phyloP scores from a whole-genome alignment of 2,113 vertebrate species.

The Phasianus colchicus region DNA sequence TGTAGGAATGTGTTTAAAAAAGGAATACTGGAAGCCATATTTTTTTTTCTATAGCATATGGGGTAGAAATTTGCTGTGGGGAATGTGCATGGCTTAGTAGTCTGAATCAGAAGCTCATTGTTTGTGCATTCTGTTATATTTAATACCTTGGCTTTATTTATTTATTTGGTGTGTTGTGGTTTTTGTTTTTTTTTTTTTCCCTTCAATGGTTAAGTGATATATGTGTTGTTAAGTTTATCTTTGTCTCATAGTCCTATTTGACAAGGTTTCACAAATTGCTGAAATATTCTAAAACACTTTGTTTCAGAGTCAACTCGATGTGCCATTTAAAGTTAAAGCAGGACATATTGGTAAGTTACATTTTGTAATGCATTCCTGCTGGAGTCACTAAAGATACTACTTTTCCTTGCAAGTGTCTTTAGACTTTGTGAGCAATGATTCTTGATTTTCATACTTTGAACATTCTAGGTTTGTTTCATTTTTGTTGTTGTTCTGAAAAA shows the following conservation, averaged over 20 bases:
- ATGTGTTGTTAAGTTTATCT: neutral
- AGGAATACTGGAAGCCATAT: neutral
- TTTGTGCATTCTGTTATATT: neutral
- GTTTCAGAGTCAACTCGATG: constrained; percentile 93
- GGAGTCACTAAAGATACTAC: neutral
- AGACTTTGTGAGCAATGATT: neutral
- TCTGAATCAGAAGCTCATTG: neutral
- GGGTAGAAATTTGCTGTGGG: neutral
- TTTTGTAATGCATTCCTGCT: neutral
- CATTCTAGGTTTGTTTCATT: neutral
- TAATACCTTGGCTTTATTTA: neutral
- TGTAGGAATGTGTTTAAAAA: neutral
- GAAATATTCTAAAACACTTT: constrained; percentile 25
- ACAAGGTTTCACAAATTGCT: neutral
- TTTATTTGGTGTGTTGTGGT: too few species aligned
- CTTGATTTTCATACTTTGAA: neutral
- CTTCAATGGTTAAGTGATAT: neutral
- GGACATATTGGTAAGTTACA: constrained; percentile 92
- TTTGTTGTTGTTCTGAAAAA: neutral
- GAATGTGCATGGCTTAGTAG: neutral
- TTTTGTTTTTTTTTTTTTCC: neutral
- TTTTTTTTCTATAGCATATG: neutral
- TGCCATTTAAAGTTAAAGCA: constrained; percentile 96
- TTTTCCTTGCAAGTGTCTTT: neutral
- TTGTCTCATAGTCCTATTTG: neutral